Base-by-base conservation (phyloP, 2,888 invertebrate genomes). In the Junonia oenone region DNA sequence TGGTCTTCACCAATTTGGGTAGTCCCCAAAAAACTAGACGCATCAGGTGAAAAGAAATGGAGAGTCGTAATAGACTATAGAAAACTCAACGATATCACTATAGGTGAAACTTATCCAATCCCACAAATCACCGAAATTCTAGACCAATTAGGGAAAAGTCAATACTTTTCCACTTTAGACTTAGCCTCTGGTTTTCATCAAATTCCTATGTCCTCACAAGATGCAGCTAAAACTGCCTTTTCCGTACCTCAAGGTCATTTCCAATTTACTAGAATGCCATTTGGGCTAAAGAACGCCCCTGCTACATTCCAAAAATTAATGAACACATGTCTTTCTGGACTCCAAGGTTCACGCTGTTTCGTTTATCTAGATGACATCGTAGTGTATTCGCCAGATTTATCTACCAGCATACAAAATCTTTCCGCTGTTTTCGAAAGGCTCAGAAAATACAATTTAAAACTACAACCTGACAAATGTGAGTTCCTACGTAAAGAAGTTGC, bases 321-420 rank as follows among this genome's bases (percentile, higher is more conserved):
- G 67, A 63, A 65, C 14, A 58, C 54, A 4, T 56, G n/a, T 0
- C 51, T 66, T 1, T 49, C 64, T 6, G 64, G 68, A 0, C 50
- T 68, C 0, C 64, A 68, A 52, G 64, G 65, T 5, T 45, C 47
- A 0, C 57, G 45, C 1, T 66, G 66, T 19, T 67, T 62, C 29
- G 59, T 65, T 0, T 66, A 64, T 37, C 31, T 64, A 1, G 63
- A 64, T 19, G 58, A 64, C 11, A 47, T 59, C 0, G 59, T 64
- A 2, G n/a, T 47, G 2, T 62, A 64, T 22, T 46, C 47, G 0
- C 33, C 51, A 19, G 56, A 54, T 19, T 27, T 57, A 0, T 15
- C 29, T 5, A 22, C 47, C 2, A 46, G 48, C 8, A 58, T 55
- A 0, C n/a, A 45, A n/a, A 60, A 55, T 3, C 26, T 61, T 9